Evolutionary conservation across 1,140 invertebrate genomes (phyloP).

Genomic region (Acromyrmex echinatior): DNA sequence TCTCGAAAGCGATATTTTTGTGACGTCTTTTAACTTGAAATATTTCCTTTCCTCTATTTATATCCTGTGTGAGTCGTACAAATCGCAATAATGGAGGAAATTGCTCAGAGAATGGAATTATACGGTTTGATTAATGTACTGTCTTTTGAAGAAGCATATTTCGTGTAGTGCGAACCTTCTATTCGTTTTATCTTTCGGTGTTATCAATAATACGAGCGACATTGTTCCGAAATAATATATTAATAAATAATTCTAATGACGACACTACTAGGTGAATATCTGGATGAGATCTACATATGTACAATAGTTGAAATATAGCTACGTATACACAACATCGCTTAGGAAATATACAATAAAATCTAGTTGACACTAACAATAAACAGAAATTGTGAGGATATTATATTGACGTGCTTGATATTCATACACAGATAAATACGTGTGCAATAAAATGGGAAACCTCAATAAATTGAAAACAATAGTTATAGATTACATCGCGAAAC

Average conservation of each 20-base stretch:
- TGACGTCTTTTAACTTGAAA: neutral
- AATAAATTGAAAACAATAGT: neutral
- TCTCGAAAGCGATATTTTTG: neutral
- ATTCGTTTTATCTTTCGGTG: constrained; percentile 47
- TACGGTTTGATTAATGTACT: constrained; percentile 58
- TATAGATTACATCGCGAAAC: no score
- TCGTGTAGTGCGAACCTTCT: neutral
- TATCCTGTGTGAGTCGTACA: neutral
- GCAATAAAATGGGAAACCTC: neutral
- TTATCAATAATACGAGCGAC: constrained; percentile 22
- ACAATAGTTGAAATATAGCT: neutral
- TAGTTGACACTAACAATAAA: neutral
- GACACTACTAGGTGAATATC: neutral
- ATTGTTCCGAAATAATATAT: constrained; percentile 32
- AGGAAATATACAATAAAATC: neutral
- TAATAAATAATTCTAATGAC: neutral
- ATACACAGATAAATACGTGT: neutral
- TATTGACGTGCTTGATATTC: neutral
- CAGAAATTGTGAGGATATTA: neutral
- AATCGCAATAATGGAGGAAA: constrained; percentile 21
- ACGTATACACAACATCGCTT: neutral
- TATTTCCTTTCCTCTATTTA: neutral
- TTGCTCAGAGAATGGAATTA: constrained; percentile 5
- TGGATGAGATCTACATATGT: neutral
- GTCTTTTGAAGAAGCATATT: neutral